Evolutionary conservation across 30 jellyfish, hydroid and myxozoan species (phyloP).

Genomic region (Mastigias papua): DNA sequence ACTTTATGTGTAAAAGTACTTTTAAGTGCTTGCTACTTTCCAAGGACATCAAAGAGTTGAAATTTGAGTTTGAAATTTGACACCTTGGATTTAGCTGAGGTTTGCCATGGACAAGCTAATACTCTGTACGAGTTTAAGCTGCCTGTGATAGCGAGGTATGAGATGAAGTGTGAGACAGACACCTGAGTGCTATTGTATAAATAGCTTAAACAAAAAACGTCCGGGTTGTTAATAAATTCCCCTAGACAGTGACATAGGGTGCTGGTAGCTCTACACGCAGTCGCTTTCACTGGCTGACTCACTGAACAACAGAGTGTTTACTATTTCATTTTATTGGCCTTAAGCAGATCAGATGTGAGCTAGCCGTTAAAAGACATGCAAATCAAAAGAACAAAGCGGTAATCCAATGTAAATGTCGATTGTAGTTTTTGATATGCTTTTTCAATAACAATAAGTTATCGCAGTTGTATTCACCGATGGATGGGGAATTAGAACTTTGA

Average conservation of each 20-base stretch:
- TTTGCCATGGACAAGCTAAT: slow-evolving; percentile 5
- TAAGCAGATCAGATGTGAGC: background rate
- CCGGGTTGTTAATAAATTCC: background rate
- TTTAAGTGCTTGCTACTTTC: too few relatives aligned
- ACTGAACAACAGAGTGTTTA: background rate
- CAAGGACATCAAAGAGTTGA: background rate
- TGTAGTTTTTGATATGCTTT: background rate
- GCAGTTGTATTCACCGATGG: background rate
- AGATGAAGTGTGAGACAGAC: background rate
- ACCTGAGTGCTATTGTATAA: background rate
- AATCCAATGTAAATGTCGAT: background rate
- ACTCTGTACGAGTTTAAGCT: background rate
- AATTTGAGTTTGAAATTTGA: slow-evolving; percentile 29
- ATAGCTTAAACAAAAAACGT: background rate
- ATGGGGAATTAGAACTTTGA: background rate
- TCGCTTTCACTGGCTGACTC: background rate
- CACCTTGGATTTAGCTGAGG: slow-evolving; percentile 28
- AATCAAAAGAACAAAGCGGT: background rate
- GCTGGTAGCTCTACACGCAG: background rate
- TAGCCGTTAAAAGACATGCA: background rate
- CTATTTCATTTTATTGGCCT: slow-evolving; percentile 2
- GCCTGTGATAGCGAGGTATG: background rate
- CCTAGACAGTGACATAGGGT: background rate
- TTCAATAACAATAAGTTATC: background rate
- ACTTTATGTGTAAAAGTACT: too few relatives aligned